Evolutionary conservation across 2,888 invertebrate genomes (phyloP), one percentile per base, ranked within the genome.

Genomic region (Synanthedon vespiformis): DNA sequence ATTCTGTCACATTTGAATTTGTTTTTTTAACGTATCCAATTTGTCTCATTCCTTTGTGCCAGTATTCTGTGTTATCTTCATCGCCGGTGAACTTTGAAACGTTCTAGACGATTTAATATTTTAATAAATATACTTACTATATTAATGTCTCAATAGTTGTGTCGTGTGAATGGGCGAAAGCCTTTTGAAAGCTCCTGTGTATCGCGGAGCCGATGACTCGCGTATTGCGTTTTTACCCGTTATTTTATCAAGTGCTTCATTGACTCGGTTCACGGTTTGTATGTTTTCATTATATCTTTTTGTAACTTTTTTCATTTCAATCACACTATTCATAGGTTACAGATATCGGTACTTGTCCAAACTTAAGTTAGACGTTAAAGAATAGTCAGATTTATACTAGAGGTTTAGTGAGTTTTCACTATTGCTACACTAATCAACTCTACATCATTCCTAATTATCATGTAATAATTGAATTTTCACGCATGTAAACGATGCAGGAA

Each of bases 161-260:
- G 69, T 61, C 58, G 63, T 68, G 71, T 70, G 72, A 74, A 72
- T 70, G 72, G 67, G 72, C 73, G 73, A 75, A 75, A 71, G 70
- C 60, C 77, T 53, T 40, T 54, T 58, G 65, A 72, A 68, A 70
- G 68, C 70, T 68, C 65, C 63, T 63, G 67, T 65, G 59, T 60
- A 61, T 60, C 56, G 60, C 56, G 62, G 65, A 67, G 71, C 65
- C 70, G 68, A 68, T 73, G 72, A 70, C 70, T 70, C 60, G 56
- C 57, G 56, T 70, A 64, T 73, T 77, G 74, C 76, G 74, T 59
- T 68, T 65, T 64, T 77, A 71, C 80, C 82, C 69, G 81, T 80
- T 80, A 73, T 62, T 67, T 67, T 68, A 71, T 74, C 76, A 67
- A 72, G 72, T 50, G 47, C 52, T 52, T 54, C 53, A 53, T 55